Conservation (phyloP, 2,888 invertebrate genomes). For the Nomada fucata region DNA sequence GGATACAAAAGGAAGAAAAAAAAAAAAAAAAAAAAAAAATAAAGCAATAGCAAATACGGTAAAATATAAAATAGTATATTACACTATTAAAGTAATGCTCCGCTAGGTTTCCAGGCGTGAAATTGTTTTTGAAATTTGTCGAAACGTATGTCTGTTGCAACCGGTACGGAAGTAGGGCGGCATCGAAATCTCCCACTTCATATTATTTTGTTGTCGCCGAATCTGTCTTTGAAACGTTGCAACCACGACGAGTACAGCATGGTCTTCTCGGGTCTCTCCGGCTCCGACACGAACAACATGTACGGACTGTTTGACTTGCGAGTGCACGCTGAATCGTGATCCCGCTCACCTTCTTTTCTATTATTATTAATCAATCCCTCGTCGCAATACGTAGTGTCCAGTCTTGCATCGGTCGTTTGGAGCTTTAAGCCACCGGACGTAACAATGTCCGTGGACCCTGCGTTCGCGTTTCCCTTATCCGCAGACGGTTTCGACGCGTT, state of each 20-base stretch:
- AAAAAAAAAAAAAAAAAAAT: background rate
- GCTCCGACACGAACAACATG: background rate
- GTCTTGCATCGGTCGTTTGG: background rate
- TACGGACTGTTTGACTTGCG: background rate
- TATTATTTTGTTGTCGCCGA: slow-evolving; percentile 27
- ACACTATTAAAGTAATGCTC: background rate
- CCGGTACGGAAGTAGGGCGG: too few species aligned
- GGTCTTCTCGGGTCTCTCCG: slow-evolving; percentile 66
- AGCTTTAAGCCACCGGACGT: slow-evolving; percentile 14
- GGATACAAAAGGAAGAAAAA: background rate
- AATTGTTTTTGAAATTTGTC: background rate
- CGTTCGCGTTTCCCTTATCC: background rate
- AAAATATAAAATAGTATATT: background rate
- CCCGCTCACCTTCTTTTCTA: too few species aligned
- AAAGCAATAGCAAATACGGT: background rate
- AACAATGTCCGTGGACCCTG: background rate
- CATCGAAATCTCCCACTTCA: background rate
- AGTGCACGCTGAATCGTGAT: background rate
- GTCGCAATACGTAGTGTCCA: too few species aligned
- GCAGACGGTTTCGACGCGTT: background rate
- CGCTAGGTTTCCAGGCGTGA: background rate
- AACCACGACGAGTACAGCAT: slow-evolving; percentile 74
- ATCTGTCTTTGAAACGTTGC: slow-evolving; percentile 54
- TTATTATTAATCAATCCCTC: too few species aligned
- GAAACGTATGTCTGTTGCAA: background rate